Base-by-base conservation (phyloP, 2,113 vertebrate genomes). In the Raphicerus campestris region DNA sequence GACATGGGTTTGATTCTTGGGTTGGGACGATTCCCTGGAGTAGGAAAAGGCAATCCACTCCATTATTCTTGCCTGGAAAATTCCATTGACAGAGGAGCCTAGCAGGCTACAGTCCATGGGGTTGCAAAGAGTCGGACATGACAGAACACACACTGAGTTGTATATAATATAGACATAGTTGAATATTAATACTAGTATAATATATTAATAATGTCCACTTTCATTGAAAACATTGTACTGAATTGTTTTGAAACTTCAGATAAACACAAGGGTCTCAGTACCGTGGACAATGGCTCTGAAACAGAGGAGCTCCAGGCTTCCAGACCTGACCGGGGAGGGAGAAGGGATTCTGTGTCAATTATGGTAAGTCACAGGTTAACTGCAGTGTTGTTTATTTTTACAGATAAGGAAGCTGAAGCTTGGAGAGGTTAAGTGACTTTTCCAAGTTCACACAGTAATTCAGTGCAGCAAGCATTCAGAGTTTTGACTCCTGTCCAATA, bases 361-460 rank as follows among this genome's bases (percentile, higher is more conserved):
- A 55, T 28, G 60, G 42, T n/a, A 78, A 94, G 87, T 93, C 89
- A 92, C 55, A 87, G 56, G 35, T 97, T 83, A 83, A 35, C 35
- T 87, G 35, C 93, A 80, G 6, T 42, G n/a, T 6, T 53, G 39
- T 92, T 75, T 89, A 60, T 92, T 91, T 94, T 95, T 80, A 90
- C n/a, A 92, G 82, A 83, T 86, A 92, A 70, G 60, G 93, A 96
- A 93, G 93, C 3, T 30, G 77, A 97, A 98, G 91, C 70, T 84
- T 63, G 20, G 66, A 66, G 93, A 96, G 87, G 85, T 93, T 93
- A 94, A 89, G 87, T 88, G 96, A 92, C 96, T 97, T 95, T 96
- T 78, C 77, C 55, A 96, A 85, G 81, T 88, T 90, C 95, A 91
- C 89, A 70, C 28, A 49, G 87, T 81, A 94, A 93, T 83, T 95